These are phyloP conservation scores for Antennarius maculatus DNA, from an alignment of 2,797 vertebrate genomes.

Conservation along the genomic window DNA sequence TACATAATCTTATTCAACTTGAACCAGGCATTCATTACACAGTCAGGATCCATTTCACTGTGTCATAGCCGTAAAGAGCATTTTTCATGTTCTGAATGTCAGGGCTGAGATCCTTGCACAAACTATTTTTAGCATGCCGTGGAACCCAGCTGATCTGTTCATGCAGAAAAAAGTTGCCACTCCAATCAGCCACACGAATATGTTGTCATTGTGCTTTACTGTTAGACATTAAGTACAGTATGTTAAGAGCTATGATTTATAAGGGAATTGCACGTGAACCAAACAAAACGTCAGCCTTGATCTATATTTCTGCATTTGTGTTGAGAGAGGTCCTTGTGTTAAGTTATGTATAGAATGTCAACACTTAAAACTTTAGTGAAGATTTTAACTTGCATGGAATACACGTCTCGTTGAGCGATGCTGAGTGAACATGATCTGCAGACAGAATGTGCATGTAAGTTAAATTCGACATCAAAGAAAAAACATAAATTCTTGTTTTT, in stretches of 20 bases:
- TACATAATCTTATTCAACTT: not conserved
- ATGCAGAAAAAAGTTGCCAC: slow-evolving; percentile 17
- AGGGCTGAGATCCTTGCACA: slow-evolving; percentile 36
- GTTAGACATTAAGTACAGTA: not conserved
- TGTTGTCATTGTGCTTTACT: not conserved
- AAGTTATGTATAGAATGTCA: not conserved
- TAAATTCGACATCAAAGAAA: not conserved
- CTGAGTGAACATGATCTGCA: not conserved
- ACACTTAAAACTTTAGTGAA: no score
- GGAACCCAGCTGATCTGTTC: slow-evolving; percentile 25
- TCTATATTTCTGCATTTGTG: no score
- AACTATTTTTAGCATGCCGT: slow-evolving; percentile 60
- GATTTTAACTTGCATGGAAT: not conserved
- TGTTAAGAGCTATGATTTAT: not conserved
- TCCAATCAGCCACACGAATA: not conserved
- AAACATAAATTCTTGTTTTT: not conserved
- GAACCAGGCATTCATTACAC: slow-evolving; percentile 9
- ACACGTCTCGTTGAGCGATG: not conserved
- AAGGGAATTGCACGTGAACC: no score
- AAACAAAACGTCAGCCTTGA: no score
- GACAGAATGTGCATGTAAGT: not conserved
- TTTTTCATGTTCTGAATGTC: slow-evolving; percentile 67
- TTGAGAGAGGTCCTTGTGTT: no score
- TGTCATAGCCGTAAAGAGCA: slow-evolving; percentile 23
- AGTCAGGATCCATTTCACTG: slow-evolving; percentile 41